Conservation (phyloP, 2,113 vertebrate genomes). For the Petrocephalus zakoni region DNA sequence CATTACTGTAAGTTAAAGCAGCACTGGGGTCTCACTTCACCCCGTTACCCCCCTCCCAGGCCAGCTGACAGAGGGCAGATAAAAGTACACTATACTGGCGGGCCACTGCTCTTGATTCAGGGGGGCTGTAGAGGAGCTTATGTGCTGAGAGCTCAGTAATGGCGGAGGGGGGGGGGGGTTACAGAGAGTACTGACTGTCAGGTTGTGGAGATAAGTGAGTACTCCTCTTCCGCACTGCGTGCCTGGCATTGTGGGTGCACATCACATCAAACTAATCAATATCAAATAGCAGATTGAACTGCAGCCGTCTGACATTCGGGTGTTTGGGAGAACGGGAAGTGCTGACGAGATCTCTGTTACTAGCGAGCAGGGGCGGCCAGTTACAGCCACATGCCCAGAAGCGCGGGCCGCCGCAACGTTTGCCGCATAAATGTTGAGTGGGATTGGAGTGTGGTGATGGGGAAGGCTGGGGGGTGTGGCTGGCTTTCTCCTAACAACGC, state of each 20-base stretch:
- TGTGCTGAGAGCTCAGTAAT: not conserved
- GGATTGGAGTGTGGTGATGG: not conserved
- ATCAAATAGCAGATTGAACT: not conserved
- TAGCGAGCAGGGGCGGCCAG: not conserved
- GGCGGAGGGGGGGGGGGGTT: not conserved
- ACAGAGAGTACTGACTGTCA: not conserved
- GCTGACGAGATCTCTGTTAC: not conserved
- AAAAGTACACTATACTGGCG: not conserved
- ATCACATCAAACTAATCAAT: not conserved
- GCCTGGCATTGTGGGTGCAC: not conserved
- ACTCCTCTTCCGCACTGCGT: not conserved
- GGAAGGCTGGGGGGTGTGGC: not conserved
- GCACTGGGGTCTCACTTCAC: not conserved
- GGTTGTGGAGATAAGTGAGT: not conserved
- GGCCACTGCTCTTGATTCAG: too few relatives aligned
- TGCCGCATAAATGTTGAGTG: too few relatives aligned
- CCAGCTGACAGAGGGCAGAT: not conserved
- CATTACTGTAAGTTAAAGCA: not conserved
- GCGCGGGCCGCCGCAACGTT: not conserved
- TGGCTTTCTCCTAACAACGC: not conserved
- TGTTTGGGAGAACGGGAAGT: not conserved
- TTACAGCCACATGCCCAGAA: not conserved
- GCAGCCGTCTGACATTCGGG: not conserved
- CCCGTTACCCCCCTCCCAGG: not conserved
- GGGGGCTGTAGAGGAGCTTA: not conserved